These are phyloP conservation scores for Laticauda laticaudata DNA, from an alignment of 2,113 vertebrate species.

Conservation along the genomic window DNA sequence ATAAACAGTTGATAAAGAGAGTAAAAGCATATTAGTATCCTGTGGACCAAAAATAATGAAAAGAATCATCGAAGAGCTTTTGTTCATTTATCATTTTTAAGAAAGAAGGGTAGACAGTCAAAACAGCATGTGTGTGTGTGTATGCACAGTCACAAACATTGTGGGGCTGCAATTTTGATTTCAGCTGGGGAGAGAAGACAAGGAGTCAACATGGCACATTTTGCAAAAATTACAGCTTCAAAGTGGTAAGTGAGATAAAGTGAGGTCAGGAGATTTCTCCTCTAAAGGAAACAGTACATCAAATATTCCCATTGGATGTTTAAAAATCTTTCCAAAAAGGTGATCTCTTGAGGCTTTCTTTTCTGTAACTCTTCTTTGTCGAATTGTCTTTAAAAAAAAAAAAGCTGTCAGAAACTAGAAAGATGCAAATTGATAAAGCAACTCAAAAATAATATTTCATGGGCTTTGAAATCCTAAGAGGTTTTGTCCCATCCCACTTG, in stretches of 20 bases:
- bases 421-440: slow-evolving; percentile 36
- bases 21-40: neutral
- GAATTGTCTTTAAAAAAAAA: slow-evolving; percentile 11
- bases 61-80: neutral
- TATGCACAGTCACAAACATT: neutral
- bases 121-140: slow-evolving; percentile 24
- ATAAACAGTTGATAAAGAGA: neutral
- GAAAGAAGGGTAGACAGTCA: neutral
- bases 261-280: slow-evolving; percentile 50
- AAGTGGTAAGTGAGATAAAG: slow-evolving; percentile 55
- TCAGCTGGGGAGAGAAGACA: slow-evolving; percentile 43
- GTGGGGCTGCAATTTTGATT: slow-evolving; percentile 55
- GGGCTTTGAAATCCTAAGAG: slow-evolving; percentile 36
- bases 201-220: slow-evolving; percentile 50
- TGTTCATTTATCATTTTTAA: slow-evolving; percentile 3
- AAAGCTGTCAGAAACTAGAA: neutral
- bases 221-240: slow-evolving; percentile 47
- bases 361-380: neutral
- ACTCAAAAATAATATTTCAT: slow-evolving; percentile 6
- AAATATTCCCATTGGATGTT: slow-evolving; percentile 45
- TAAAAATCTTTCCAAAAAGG: slow-evolving; percentile 42
- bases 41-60: too few relatives aligned
- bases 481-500: slow-evolving; percentile 34
- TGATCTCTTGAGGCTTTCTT: slow-evolving; percentile 31
- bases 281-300: slow-evolving; percentile 41